A percentile compares a stretch with the other conserved stretches of the same genome.
phyloP scores from a whole-genome alignment of 2,113 vertebrate genomes.

The Lates calcarifer region DNA sequence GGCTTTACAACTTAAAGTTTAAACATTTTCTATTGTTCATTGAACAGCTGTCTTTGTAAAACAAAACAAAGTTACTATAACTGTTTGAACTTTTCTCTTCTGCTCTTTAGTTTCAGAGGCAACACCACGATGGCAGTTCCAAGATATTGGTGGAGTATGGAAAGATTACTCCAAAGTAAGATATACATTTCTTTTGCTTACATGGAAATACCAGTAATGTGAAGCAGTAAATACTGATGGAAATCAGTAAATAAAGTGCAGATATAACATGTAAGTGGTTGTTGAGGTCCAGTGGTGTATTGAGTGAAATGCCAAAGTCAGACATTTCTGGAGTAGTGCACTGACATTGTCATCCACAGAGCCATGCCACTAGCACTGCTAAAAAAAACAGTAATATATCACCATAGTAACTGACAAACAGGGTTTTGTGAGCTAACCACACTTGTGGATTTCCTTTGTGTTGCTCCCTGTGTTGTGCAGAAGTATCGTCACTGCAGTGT shows the following conservation, averaged over 20 bases:
- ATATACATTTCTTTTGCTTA: neutral
- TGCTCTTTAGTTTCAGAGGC: slow-evolving; percentile 29
- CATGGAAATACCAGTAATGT: no score
- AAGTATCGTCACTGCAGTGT: slow-evolving; percentile 15
- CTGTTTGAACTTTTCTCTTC: neutral
- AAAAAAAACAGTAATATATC: neutral
- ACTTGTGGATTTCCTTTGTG: neutral
- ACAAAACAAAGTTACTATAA: neutral
- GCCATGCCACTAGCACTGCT: no score
- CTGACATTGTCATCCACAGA: no score
- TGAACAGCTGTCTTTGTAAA: neutral
- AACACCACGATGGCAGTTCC: slow-evolving; percentile 68
- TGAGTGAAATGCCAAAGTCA: no score
- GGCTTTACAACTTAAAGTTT: no score
- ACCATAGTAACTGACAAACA: no score
- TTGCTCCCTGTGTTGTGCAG: slow-evolving; percentile 1
- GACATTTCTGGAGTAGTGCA: no score
- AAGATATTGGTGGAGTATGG: slow-evolving; percentile 60
- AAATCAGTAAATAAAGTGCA: neutral
- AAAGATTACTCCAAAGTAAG: slow-evolving; percentile 70
- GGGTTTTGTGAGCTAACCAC: no score
- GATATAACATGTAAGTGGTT: no score
- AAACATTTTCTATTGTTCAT: no score
- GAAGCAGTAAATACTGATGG: no score
- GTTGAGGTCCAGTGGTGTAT: no score